Base-by-base conservation (phyloP, 2,888 invertebrate species). In the Papilio demoleus region DNA sequence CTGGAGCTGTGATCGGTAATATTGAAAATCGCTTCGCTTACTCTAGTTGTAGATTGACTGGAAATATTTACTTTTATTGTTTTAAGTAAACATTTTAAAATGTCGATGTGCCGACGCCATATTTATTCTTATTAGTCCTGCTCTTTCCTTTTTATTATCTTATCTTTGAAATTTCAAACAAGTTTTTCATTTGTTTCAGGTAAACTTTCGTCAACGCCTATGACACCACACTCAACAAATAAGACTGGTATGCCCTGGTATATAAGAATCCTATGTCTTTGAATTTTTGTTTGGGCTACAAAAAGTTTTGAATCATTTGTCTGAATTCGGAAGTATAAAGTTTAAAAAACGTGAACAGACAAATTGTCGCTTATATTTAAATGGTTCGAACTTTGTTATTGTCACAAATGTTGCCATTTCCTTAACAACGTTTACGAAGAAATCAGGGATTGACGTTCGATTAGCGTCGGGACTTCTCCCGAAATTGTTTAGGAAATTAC, bases 401-500 rank as follows among this genome's bases (percentile, higher is more conserved):
- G 47, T 69, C 61, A 22, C 53, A 53, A 60, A 69, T 50, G 36
- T 53, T 53, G 45, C 42, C 36, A 61, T 69, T 69, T 62, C 42
- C 56, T 65, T 42, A 36, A 47, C 59, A 66, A 62, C 45, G 45
- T 65, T 70, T 38, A 34, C 62, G 58, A 65, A 67, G 63, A 66
- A 70, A 69, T 69, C 65, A 65, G 22, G 73, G 70, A 74, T 68
- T 62, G 68, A 68, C 64, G 75, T 79, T 81, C 77, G 77, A 80
- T 82, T 79, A 77, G 73, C 70, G 71, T 63, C 66, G 71, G 75
- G 76, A 76, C 76, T 74, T 74, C 73, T 76, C 75, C 62, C 70
- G 71, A 78, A 81, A 82, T 79, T 81, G 78, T 82, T 85, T 78
- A 79, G 81, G 79, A 83, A 85, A 86, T 85, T 83, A 82, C 76